Evolutionary conservation across 2,888 invertebrate species (phyloP).

Genomic region (Agonopterix heracliana): DNA sequence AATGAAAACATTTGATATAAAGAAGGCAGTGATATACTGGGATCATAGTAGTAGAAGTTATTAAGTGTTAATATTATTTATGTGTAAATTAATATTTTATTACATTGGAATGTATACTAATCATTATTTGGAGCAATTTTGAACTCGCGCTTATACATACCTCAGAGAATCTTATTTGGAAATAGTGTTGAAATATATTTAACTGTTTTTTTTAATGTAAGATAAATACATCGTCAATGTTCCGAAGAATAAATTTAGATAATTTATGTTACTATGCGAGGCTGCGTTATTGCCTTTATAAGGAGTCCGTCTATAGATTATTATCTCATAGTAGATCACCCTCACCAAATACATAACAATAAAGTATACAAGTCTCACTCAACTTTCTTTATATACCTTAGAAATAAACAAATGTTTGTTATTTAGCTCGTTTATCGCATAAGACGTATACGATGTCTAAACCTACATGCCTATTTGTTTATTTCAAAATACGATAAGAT

Average conservation of each 20-base stretch:
- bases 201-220: neutral
- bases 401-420: no score
- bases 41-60: conserved; percentile 1
- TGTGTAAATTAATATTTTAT: neutral
- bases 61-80: neutral
- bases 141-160: neutral
- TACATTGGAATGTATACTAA: conserved; percentile 9
- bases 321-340: neutral
- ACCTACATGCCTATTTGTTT: no score
- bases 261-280: neutral
- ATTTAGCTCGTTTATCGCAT: no score
- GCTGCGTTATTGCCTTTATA: neutral
- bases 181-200: neutral
- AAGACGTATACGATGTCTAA: no score
- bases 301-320: conserved; percentile 1
- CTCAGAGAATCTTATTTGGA: neutral
- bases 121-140: neutral
- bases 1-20: neutral
- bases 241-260: neutral
- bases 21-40: conserved; percentile 6
- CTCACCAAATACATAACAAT: conserved; percentile 1
- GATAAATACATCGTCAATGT: neutral
- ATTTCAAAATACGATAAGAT: no score
- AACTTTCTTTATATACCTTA: no score
- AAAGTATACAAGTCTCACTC: neutral